These are phyloP conservation scores for Panthera leo DNA, from an alignment of 2,113 vertebrate genomes.

Conservation along the genomic window DNA sequence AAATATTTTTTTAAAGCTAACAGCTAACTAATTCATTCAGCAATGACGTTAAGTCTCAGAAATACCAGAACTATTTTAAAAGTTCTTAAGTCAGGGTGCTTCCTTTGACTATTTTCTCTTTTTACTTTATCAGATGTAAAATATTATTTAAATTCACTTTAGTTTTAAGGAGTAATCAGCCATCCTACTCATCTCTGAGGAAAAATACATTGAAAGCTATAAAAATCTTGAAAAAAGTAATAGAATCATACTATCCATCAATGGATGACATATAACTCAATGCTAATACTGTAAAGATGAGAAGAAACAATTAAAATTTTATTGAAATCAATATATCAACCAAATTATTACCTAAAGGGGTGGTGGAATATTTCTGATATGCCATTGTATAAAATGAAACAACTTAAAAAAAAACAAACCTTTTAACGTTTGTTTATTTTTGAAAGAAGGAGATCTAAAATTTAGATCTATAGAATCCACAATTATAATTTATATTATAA, in stretches of 20 bases:
- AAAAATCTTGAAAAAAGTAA: not conserved
- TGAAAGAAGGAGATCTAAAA: not conserved
- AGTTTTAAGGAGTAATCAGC: not conserved
- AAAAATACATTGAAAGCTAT: not conserved
- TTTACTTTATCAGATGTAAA: not conserved
- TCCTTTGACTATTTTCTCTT: not conserved
- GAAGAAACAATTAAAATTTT: not conserved
- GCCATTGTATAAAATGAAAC: not conserved
- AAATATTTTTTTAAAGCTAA: not conserved
- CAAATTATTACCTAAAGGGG: not conserved
- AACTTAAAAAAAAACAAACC: not conserved
- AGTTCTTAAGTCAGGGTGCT: not conserved
- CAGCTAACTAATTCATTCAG: not conserved
- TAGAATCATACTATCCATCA: not conserved
- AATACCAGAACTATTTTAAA: not conserved
- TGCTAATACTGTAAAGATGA: not conserved
- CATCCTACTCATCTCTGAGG: not conserved
- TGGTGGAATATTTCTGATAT: not conserved
- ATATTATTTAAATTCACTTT: not conserved
- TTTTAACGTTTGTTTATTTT: too few relatives aligned
- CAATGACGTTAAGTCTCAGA: not conserved
- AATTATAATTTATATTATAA: not conserved
- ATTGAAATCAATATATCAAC: not conserved
- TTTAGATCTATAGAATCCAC: not conserved
- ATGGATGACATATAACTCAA: not conserved